Percentiles rank a stretch among this genome's conserved stretches.
These are phyloP conservation scores for Xiphophorus birchmanni DNA, from an alignment of 2,797 vertebrate species.

Conservation along the genomic window DNA sequence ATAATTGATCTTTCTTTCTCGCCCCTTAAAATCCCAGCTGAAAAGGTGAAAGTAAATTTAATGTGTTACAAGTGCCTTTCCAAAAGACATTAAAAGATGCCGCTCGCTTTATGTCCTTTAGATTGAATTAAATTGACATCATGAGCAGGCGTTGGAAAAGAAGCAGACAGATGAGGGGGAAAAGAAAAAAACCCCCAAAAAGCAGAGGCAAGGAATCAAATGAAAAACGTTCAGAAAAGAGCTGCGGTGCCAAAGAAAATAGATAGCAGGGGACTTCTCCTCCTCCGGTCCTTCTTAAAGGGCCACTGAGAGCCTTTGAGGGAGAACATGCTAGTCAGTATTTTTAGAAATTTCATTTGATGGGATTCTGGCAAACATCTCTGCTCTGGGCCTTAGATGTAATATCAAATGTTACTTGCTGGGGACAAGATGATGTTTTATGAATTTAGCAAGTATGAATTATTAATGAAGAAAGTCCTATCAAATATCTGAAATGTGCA, in stretches of 20 bases:
- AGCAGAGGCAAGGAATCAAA: constrained; percentile 87
- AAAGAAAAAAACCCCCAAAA: background rate
- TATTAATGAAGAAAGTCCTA: constrained; percentile 76
- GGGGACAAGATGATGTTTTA: constrained; percentile 81
- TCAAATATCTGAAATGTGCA: constrained; percentile 75
- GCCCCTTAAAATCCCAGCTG: constrained; percentile 73
- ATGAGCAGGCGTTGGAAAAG: constrained; percentile 76
- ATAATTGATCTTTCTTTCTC: constrained; percentile 90
- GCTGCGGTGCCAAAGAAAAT: constrained; percentile 90
- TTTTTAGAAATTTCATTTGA: constrained; percentile 84
- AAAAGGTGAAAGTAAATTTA: constrained; percentile 85
- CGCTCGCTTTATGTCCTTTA: constrained; percentile 72
- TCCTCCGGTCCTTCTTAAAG: constrained; percentile 74
- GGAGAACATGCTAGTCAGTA: constrained; percentile 77
- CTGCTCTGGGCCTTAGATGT: constrained; percentile 83
- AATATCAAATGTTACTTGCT: constrained; percentile 85
- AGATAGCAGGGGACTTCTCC: constrained; percentile 81
- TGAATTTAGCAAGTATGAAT: constrained; percentile 82
- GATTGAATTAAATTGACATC: constrained; percentile 83
- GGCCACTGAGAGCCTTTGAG: constrained; percentile 77
- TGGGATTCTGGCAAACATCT: constrained; percentile 81
- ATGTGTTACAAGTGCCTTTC: constrained; percentile 79
- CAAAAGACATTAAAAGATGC: constrained; percentile 78
- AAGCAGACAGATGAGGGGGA: constrained; percentile 71
- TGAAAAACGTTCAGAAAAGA: constrained; percentile 90